phyloP scores from a whole-genome alignment of 2,888 invertebrate species.

The Lasioglossum vierecki region DNA sequence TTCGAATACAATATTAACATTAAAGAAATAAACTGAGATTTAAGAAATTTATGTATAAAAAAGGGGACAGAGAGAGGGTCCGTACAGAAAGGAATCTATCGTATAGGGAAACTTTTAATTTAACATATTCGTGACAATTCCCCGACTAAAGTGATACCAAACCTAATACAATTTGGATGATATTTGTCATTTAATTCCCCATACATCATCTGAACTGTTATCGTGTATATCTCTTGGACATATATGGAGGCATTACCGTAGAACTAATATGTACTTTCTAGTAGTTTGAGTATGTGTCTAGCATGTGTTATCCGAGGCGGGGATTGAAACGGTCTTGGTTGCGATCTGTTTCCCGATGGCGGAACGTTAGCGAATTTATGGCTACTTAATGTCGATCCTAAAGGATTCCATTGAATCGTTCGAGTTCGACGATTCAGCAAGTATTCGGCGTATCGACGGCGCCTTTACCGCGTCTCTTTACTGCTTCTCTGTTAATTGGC shows the following conservation, averaged over 20 bases:
- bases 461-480: slow-evolving; percentile 9
- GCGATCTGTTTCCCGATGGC: neutral
- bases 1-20: too few species aligned
- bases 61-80: too few species aligned
- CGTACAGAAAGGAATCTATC: too few species aligned
- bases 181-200: too few species aligned
- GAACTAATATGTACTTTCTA: neutral
- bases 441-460: slow-evolving; percentile 24
- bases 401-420: slow-evolving; percentile 14
- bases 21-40: too few species aligned
- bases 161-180: too few species aligned
- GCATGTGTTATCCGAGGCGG: neutral
- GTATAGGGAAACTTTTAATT: too few species aligned
- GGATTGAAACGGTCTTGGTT: neutral
- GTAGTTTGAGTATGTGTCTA: neutral
- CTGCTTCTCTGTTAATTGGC: slow-evolving; percentile 62
- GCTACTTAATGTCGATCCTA: slow-evolving; percentile 22
- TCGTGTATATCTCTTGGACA: neutral
- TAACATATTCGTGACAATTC: too few species aligned
- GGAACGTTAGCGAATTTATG: slow-evolving; percentile 13
- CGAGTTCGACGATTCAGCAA: slow-evolving; percentile 8
- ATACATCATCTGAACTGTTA: neutral
- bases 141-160: too few species aligned
- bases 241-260: neutral
- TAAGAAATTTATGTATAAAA: too few species aligned